Percentiles rank a stretch among this genome's conserved stretches.
Evolutionary conservation across 2,888 invertebrate species (phyloP).

Genomic region (Agrenia bidenticulata): DNA sequence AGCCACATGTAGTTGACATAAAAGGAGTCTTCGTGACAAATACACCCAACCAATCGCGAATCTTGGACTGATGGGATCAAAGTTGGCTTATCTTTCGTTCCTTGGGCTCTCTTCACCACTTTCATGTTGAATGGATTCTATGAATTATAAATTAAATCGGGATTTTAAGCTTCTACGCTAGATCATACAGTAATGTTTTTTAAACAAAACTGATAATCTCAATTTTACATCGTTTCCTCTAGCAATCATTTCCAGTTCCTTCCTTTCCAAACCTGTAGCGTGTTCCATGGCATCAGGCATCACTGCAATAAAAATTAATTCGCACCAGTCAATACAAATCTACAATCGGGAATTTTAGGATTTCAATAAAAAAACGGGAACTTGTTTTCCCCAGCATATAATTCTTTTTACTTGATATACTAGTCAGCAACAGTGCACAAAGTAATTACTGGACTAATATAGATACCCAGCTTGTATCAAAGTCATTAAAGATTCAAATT

Average conservation of each 20-base stretch:
- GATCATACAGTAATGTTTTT: slow-evolving; percentile 13
- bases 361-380: no score
- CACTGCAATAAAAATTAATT: slow-evolving; percentile 62
- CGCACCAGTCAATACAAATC: no score
- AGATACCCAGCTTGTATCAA: no score
- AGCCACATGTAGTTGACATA: slow-evolving; percentile 94
- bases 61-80: slow-evolving; percentile 87
- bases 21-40: slow-evolving; percentile 92
- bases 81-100: slow-evolving; percentile 83
- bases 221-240: slow-evolving; percentile 80
- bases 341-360: neutral
- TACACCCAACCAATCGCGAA: slow-evolving; percentile 88
- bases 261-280: slow-evolving; percentile 89
- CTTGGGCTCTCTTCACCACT: slow-evolving; percentile 73
- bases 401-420: no score
- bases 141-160: slow-evolving; percentile 27
- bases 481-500: no score
- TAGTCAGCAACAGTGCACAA: no score
- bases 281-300: slow-evolving; percentile 88
- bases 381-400: no score
- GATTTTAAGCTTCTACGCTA: neutral
- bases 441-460: no score
- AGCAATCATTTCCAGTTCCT: slow-evolving; percentile 79
- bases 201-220: neutral
- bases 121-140: slow-evolving; percentile 66